phyloP scores from a whole-genome alignment of 1,140 invertebrate species.

The Drosophila rufa region DNA sequence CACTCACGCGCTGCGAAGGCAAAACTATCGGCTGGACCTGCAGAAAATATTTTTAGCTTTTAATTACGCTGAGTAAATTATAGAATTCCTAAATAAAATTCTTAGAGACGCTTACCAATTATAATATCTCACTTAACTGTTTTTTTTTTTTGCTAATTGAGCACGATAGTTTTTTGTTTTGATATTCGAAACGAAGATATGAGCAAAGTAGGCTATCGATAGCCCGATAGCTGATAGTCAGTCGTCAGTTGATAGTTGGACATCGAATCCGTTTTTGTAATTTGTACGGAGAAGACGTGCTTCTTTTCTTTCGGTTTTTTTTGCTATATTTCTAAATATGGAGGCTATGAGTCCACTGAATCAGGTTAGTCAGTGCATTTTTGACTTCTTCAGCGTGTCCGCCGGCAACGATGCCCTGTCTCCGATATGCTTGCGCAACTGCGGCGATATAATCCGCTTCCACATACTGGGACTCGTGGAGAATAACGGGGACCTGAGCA shows the following conservation, averaged over 20 bases:
- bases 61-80: too few relatives aligned
- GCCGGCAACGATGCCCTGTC: background rate
- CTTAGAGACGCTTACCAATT: too few relatives aligned
- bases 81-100: too few relatives aligned
- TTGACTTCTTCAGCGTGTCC: conserved; percentile 34
- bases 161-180: too few relatives aligned
- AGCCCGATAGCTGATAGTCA: too few relatives aligned
- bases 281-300: background rate
- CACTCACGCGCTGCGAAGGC: background rate
- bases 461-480: conserved; percentile 21
- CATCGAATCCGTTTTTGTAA: background rate
- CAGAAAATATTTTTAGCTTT: too few relatives aligned
- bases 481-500: conserved; percentile 46
- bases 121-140: too few relatives aligned
- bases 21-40: conserved; percentile 1
- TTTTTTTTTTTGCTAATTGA: too few relatives aligned
- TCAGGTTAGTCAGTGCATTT: conserved; percentile 25
- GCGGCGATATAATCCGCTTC: conserved; percentile 53
- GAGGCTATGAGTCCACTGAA: conserved; percentile 7
- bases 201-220: too few relatives aligned
- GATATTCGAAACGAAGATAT: too few relatives aligned
- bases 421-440: conserved; percentile 15
- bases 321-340: background rate
- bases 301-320: background rate
- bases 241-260: background rate